A percentile compares a stretch with the other conserved stretches of the same genome.
Conservation (phyloP, 1,140 invertebrate genomes). For the Pseudachorutes palmiensis region DNA sequence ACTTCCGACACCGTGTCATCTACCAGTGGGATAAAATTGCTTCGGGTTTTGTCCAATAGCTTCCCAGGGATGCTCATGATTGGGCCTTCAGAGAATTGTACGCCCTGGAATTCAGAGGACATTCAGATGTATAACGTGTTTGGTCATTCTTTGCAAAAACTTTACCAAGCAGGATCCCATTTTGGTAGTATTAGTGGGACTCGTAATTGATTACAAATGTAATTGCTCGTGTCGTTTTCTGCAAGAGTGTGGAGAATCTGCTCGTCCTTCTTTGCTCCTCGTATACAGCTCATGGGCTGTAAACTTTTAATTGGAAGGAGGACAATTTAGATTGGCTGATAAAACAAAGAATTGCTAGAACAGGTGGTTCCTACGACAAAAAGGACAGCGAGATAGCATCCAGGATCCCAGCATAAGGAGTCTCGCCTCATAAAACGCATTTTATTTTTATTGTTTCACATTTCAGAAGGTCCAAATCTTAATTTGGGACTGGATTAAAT, state of each 20-base stretch:
- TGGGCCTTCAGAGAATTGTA: no score
- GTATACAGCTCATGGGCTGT: constrained; percentile 4
- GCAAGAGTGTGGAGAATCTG: not conserved
- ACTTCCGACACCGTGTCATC: no score
- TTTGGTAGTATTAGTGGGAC: no score
- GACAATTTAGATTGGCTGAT: constrained; percentile 9
- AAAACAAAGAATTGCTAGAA: not conserved
- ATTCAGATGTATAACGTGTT: no score
- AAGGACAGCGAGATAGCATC: not conserved
- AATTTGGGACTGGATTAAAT: no score
- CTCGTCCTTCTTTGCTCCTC: no score
- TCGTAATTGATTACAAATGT: not conserved
- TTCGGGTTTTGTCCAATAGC: no score
- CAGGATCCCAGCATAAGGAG: not conserved
- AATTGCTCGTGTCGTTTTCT: not conserved
- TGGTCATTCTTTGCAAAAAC: not conserved
- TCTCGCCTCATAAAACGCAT: constrained; percentile 2
- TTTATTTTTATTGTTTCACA: constrained; percentile 6
- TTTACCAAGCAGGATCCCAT: not conserved
- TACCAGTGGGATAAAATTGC: no score
- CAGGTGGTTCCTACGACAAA: constrained; percentile 11
- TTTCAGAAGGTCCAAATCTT: no score
- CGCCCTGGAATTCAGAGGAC: no score
- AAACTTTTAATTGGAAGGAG: constrained; percentile 12
- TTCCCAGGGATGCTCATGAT: no score